Conservation (phyloP, 2,888 invertebrate genomes). For the Catocala sponsa region DNA sequence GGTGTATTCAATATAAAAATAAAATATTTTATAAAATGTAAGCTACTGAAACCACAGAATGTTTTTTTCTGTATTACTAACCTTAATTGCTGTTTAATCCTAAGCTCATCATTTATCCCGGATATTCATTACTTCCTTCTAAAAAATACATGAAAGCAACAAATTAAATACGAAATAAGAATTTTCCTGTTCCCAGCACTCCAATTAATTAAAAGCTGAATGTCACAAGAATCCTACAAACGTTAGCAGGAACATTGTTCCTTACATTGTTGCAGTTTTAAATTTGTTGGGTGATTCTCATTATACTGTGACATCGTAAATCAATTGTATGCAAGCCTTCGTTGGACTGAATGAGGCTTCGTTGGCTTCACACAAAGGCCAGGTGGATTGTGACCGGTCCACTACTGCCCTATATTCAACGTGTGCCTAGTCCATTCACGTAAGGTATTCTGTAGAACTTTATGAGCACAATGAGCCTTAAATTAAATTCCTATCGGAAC, state of each 20-base stretch:
- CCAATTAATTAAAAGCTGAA: slow-evolving; percentile 33
- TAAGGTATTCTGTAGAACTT: slow-evolving; percentile 37
- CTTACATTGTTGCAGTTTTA: background rate
- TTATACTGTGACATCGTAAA: slow-evolving; percentile 24
- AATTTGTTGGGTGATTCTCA: slow-evolving; percentile 20
- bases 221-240: slow-evolving; percentile 11
- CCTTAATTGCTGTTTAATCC: background rate
- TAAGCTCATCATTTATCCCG: background rate
- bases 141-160: background rate
- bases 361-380: slow-evolving; percentile 31
- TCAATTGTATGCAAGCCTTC: slow-evolving; percentile 5
- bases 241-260: slow-evolving; percentile 1
- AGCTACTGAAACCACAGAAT: no score
- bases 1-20: no score
- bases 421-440: slow-evolving; percentile 34
- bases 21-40: no score
- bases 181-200: background rate
- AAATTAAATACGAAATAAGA: slow-evolving; percentile 9
- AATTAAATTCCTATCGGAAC: slow-evolving; percentile 32
- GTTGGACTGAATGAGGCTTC: slow-evolving; percentile 23
- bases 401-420: slow-evolving; percentile 21
- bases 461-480: slow-evolving; percentile 27
- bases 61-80: background rate
- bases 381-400: slow-evolving; percentile 30
- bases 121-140: background rate